phyloP scores from a whole-genome alignment of 2,888 invertebrate genomes.

The Diarsia rubi region DNA sequence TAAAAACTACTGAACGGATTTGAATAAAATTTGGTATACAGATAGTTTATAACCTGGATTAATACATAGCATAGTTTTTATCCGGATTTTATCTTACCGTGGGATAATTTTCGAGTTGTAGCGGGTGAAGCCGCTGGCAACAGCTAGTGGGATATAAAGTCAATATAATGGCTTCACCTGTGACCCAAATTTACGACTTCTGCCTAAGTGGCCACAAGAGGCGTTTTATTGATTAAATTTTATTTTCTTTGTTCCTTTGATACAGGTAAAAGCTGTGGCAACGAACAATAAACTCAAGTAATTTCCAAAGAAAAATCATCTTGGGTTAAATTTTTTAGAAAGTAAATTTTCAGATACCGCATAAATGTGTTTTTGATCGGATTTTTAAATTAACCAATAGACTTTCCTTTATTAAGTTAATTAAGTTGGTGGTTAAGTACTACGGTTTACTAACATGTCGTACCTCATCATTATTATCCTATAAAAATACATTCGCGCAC shows the following conservation, averaged over 20 bases:
- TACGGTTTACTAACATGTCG: neutral
- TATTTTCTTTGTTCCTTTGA: slow-evolving; percentile 10
- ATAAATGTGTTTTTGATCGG: neutral
- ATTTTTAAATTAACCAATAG: neutral
- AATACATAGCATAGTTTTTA: too few species aligned
- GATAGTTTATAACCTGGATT: too few species aligned
- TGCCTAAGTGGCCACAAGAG: slow-evolving; percentile 34
- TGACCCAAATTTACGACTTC: slow-evolving; percentile 45
- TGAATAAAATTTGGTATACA: too few species aligned
- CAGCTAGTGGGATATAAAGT: slow-evolving; percentile 21
- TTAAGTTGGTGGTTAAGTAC: neutral
- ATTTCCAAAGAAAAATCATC: neutral
- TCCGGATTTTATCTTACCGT: too few species aligned
- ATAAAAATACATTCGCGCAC: slow-evolving; percentile 20
- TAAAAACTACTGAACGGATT: too few species aligned
- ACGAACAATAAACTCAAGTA: neutral
- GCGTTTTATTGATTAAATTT: slow-evolving; percentile 46
- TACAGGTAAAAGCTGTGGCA: neutral
- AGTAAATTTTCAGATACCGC: neutral
- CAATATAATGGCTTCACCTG: slow-evolving; percentile 31
- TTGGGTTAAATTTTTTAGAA: neutral
- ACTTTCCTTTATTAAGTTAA: neutral
- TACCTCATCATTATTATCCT: neutral
- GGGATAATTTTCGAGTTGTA: too few species aligned
- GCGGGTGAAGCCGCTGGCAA: too few species aligned